Evolutionary conservation across 1,140 invertebrate genomes (phyloP).

Genomic region (Drosophila ironensis): DNA sequence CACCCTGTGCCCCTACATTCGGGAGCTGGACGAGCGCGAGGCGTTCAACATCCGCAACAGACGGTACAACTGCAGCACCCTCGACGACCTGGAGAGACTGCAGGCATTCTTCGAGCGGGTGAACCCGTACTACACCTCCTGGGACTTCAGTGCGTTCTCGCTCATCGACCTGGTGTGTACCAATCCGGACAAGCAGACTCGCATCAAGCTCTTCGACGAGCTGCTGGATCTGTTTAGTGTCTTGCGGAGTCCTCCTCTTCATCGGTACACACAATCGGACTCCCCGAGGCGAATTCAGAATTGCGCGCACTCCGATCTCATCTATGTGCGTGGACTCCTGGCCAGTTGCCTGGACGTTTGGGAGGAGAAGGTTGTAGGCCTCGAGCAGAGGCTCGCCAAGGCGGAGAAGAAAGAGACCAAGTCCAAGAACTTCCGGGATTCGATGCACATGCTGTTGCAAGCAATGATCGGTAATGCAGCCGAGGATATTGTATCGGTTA

Average conservation of each 20-base stretch:
- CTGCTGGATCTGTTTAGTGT: slow-evolving; percentile 16
- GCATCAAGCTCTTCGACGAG: slow-evolving; percentile 30
- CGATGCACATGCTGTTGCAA: slow-evolving; percentile 53
- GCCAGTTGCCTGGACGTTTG: slow-evolving; percentile 46
- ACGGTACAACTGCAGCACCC: slow-evolving; percentile 37
- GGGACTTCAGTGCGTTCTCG: slow-evolving; percentile 51
- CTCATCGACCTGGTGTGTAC: slow-evolving; percentile 41
- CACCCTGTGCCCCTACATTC: slow-evolving; percentile 25
- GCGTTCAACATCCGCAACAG: slow-evolving; percentile 52
- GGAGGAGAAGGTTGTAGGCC: slow-evolving; percentile 38
- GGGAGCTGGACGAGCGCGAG: slow-evolving; percentile 48
- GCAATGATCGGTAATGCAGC: slow-evolving; percentile 30
- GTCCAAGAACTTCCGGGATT: slow-evolving; percentile 24
- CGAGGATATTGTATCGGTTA: slow-evolving; percentile 64
- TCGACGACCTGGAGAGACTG: slow-evolving; percentile 31
- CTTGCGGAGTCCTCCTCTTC: neutral
- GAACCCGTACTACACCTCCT: neutral
- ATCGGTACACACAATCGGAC: neutral
- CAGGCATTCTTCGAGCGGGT: slow-evolving; percentile 27
- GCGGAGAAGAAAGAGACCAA: neutral
- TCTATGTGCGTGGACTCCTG: slow-evolving; percentile 62
- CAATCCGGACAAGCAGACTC: neutral
- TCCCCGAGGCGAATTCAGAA: neutral
- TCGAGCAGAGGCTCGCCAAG: too few species aligned
- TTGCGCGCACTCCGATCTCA: neutral